A percentile compares a stretch with the other conserved stretches of the same genome.
These are phyloP conservation scores for Gobio occitaniae DNA, from an alignment of 2,797 vertebrate species.

Conservation along the genomic window DNA sequence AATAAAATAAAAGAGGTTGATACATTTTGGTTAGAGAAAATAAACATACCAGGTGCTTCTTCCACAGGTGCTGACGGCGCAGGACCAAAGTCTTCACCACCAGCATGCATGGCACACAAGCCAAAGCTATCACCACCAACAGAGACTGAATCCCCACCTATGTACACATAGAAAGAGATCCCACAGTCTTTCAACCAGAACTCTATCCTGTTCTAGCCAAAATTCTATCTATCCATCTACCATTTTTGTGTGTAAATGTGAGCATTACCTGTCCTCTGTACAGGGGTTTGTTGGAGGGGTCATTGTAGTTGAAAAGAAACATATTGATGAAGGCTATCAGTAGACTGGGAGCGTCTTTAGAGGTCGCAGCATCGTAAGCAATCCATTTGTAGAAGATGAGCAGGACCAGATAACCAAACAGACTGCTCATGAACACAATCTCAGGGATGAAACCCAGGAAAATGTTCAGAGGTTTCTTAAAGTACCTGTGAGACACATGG, in stretches of 20 bases:
- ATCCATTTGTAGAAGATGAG: slow-evolving; percentile 97
- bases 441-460: slow-evolving; percentile 97
- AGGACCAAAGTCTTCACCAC: slow-evolving; percentile 94
- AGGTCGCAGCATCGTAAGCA: slow-evolving; percentile 87
- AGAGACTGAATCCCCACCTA: slow-evolving; percentile 93
- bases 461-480: slow-evolving; percentile 97
- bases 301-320: slow-evolving; percentile 95
- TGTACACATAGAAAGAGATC: slow-evolving; percentile 69
- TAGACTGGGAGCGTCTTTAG: slow-evolving; percentile 92
- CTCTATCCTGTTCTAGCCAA: not conserved
- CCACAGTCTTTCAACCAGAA: not conserved
- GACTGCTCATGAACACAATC: slow-evolving; percentile 92
- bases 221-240: not conserved
- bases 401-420: slow-evolving; percentile 95
- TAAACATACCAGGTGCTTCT: slow-evolving; percentile 92
- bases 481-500: slow-evolving; percentile 82
- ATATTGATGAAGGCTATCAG: slow-evolving; percentile 99
- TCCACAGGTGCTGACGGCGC: slow-evolving; percentile 92
- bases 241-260: not conserved
- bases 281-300: slow-evolving; percentile 84
- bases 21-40: slow-evolving; percentile 32
- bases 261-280: slow-evolving; percentile 93
- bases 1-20: slow-evolving; percentile 55
- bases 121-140: slow-evolving; percentile 92
- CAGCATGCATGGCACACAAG: slow-evolving; percentile 98